Base-by-base conservation (phyloP, 2,113 vertebrate species). In the Barnardius zonarius region DNA sequence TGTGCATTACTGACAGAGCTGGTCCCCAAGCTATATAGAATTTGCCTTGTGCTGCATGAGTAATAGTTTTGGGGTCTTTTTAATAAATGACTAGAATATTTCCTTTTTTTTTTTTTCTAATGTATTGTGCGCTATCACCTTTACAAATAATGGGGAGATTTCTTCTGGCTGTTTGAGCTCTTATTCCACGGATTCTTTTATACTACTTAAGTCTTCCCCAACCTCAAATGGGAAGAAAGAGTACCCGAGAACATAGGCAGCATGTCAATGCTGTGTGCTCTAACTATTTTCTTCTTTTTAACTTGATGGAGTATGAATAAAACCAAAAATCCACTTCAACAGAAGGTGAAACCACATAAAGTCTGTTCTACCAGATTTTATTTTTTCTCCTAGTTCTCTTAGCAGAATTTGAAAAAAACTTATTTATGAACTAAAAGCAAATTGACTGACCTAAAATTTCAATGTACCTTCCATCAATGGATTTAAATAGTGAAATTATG, bases 401-500 rank as follows among this genome's bases (percentile, higher is more conserved):
- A 66, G 17, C 52, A 79, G 57, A 88, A 78, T 77, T 90, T 63
- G 16, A 83, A 51, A 41, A 85, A 83, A 84, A 55, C 43, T 83
- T 67, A 39, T 44, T 94, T 86, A 46, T 66, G 41, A 88, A 66
- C 41, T 33, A 15, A 95, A 88, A 70, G 52, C 30, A 80, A 88
- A 68, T n/a, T 84, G 75, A 28, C 69, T 84, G 79, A 52, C 85
- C 75, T 78, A 75, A 92, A 94, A 94, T 79, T 30, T 86, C 95
- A 86, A 27, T 48, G 31, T 66, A 33, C 33, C 35, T 86, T 90
- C 86, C 46, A 86, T 13, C 49, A 44, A 5, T 80, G 46, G 41
- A 39, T 86, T 84, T 92, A 43, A 90, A 57, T 12, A 79, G 31
- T 93, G 83, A 88, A 95, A 96, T 51, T 64, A 88, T 84, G 86